phyloP scores from a whole-genome alignment of 1,140 invertebrate genomes.

The Meloidogyne floridensis region DNA sequence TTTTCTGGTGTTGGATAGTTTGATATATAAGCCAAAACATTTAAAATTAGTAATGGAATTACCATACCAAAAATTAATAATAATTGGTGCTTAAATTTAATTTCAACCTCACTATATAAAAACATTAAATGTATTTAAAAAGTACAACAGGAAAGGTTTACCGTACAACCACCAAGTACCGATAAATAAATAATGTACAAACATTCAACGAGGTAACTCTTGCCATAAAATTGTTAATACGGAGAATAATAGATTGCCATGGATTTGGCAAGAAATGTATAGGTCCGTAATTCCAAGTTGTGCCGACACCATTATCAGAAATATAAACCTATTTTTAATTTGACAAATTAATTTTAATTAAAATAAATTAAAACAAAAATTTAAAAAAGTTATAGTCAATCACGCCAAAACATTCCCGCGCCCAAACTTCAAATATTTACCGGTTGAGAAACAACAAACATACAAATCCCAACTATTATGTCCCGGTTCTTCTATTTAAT shows the following conservation, averaged over 20 bases:
- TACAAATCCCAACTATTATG: too few relatives aligned
- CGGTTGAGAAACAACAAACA: too few relatives aligned
- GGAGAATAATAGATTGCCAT: background rate
- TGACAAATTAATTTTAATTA: background rate
- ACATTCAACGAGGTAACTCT: background rate
- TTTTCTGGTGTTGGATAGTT: background rate
- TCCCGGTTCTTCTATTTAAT: too few relatives aligned
- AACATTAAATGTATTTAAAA: too few relatives aligned
- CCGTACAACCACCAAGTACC: background rate
- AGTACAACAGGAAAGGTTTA: background rate
- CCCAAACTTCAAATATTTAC: too few relatives aligned
- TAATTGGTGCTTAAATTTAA: slow-evolving; percentile 6
- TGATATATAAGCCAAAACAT: background rate
- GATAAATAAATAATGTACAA: background rate
- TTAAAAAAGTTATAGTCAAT: too few relatives aligned
- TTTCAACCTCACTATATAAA: background rate
- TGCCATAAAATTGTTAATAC: background rate
- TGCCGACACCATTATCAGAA: background rate
- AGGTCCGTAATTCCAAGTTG: background rate
- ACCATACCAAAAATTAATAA: background rate
- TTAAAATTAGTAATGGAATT: background rate
- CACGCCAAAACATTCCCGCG: too few relatives aligned
- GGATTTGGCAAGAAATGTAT: background rate
- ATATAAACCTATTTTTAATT: background rate
- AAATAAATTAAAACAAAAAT: too few relatives aligned